These are phyloP conservation scores for Galeruca laticollis DNA, from an alignment of 2,888 invertebrate genomes.

Conservation along the genomic window DNA sequence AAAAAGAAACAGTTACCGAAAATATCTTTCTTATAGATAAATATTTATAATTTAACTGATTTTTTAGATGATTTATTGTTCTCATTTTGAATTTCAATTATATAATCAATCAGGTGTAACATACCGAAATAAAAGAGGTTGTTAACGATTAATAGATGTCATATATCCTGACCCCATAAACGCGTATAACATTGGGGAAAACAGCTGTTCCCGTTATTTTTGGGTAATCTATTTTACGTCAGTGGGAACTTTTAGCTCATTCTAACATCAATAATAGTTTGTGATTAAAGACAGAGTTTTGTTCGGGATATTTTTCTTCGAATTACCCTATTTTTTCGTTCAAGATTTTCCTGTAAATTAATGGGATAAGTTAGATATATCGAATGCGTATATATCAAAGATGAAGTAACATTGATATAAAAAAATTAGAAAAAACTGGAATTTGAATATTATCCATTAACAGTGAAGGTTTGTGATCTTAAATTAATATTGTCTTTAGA, in stretches of 20 bases:
- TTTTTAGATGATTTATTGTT: neutral
- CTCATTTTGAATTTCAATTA: conserved; percentile 26
- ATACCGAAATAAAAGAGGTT: conserved; percentile 42
- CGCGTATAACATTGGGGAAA: conserved; percentile 49
- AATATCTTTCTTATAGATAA: no score
- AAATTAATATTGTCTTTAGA: no score
- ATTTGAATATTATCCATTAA: no score
- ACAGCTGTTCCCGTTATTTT: conserved; percentile 53
- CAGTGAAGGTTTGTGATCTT: no score
- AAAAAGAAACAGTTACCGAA: no score
- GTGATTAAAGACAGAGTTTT: conserved; percentile 16
- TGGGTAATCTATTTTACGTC: conserved; percentile 54
- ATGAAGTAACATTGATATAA: no score
- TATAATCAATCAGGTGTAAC: conserved; percentile 33
- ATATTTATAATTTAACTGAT: no score
- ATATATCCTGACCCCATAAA: conserved; percentile 50
- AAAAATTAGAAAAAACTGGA: no score
- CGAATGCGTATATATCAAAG: no score
- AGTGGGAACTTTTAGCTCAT: conserved; percentile 46
- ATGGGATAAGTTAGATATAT: neutral
- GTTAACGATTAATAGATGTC: conserved; percentile 47
- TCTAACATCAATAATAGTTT: conserved; percentile 34
- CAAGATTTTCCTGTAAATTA: no score
- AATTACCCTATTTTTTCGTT: no score
- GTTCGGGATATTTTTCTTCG: neutral